A percentile compares a stretch with the other conserved stretches of the same genome.
Evolutionary conservation across 1,140 invertebrate species (phyloP).

Genomic region (Habropoda laboriosa): DNA sequence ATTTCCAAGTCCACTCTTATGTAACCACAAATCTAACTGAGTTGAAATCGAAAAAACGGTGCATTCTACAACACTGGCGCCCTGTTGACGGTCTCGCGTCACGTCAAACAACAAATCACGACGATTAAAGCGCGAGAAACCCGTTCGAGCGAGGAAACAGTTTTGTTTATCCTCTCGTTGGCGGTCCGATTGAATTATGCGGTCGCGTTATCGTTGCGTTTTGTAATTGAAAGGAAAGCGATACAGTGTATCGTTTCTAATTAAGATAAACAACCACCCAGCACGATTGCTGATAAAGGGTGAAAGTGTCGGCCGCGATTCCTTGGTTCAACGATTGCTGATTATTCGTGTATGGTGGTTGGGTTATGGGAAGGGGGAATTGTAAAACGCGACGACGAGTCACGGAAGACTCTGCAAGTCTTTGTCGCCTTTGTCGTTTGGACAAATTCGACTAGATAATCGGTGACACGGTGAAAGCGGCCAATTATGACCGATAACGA

Average conservation of each 20-base stretch:
- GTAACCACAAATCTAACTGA: neutral
- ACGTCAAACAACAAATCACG: neutral
- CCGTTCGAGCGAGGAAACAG: neutral
- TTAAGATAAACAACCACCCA: slow-evolving; percentile 53
- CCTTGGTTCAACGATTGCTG: slow-evolving; percentile 26
- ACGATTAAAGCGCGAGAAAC: neutral
- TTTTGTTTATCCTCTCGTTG: neutral
- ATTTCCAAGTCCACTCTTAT: no score
- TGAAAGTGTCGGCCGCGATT: slow-evolving; percentile 46
- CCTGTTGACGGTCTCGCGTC: neutral
- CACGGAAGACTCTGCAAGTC: neutral
- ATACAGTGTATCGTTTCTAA: slow-evolving; percentile 53
- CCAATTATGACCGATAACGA: slow-evolving; percentile 30
- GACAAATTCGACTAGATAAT: slow-evolving; percentile 13
- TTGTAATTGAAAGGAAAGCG: slow-evolving; percentile 47
- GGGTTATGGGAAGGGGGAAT: neutral
- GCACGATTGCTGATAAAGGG: slow-evolving; percentile 34
- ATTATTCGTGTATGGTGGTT: no score
- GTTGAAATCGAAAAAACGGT: no score
- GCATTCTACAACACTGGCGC: no score
- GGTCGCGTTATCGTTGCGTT: slow-evolving; percentile 20
- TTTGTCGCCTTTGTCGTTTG: no score
- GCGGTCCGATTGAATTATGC: neutral
- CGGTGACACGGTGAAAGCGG: slow-evolving; percentile 24
- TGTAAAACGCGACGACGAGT: neutral